Evolutionary conservation across 2,797 vertebrate species (phyloP), one percentile per base, ranked within the genome.

Genomic region (Menidia menidia): DNA sequence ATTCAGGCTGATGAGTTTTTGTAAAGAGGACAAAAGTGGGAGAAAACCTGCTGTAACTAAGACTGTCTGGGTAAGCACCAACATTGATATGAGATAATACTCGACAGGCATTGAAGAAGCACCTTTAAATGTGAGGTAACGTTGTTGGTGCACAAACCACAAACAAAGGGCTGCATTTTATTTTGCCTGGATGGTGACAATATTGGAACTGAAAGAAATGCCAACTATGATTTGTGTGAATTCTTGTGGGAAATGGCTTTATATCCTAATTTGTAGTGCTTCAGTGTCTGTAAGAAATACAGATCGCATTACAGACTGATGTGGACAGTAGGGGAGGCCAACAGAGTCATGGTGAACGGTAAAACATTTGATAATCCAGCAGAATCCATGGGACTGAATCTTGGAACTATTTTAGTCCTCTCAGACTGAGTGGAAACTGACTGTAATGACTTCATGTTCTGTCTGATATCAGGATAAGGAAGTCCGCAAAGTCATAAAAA

Each of bases 71-170:
- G 79, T 35, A 66, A 81, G 55, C 78, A 78, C 57, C 71, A 67
- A 53, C 54, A 58, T 65, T 53, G 64, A 87, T 64, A 77, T 81
- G 78, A 74, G 51, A 45, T 84, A 79, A 84, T 80, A 79, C 75
- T 65, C 66, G 63, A 73, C 59, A 69, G 72, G 61, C 61, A 53
- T 52, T 0, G 0, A 60, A 75, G 71, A 68, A 53, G 71, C 59
- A 64, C 65, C 67, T 73, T 64, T 39, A 80, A 62, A 73, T 64
- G 66, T 45, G 62, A 78, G 15, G 67, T 75, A 60, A 84, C 16
- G 25, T 64, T 68, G 55, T 45, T 25, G 52, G 44, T 25, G 57
- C 58, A 13, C 60, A 32, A 48, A 25, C 35, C 35, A 32, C 15
- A 6, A 50, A 53, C n/a, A 3, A 43, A 65, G 48, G 12, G 43